Conservation (phyloP, 2,888 invertebrate genomes). For the Nomada fabriciana region DNA sequence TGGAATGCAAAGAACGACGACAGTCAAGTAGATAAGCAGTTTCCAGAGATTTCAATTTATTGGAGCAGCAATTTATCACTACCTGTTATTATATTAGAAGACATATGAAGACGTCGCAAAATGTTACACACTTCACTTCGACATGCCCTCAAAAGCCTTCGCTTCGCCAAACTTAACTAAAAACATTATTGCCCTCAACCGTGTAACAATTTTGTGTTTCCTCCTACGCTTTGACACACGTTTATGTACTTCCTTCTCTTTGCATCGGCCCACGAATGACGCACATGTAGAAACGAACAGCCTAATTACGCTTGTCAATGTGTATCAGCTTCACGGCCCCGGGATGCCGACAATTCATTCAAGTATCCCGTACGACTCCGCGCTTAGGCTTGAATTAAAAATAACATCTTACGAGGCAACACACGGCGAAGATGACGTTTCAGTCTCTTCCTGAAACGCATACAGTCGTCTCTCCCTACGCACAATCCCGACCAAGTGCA, state of each 20-base stretch:
- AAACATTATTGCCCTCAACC: not conserved
- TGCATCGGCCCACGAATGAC: not conserved
- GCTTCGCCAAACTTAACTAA: too few relatives aligned
- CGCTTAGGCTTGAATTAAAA: slow-evolving; percentile 33
- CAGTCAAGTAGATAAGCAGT: too few relatives aligned
- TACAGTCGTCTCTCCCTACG: slow-evolving; percentile 29
- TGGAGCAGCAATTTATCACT: too few relatives aligned
- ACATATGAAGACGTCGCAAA: too few relatives aligned
- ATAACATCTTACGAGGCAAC: slow-evolving; percentile 23
- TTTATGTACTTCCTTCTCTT: slow-evolving; percentile 12
- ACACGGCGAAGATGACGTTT: slow-evolving; percentile 31
- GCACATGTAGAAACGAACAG: not conserved
- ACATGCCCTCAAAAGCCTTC: too few relatives aligned
- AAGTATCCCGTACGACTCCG: not conserved
- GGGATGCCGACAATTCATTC: slow-evolving; percentile 31
- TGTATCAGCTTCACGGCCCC: not conserved
- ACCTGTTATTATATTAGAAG: too few relatives aligned
- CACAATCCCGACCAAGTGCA: slow-evolving; percentile 31
- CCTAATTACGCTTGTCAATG: slow-evolving; percentile 19
- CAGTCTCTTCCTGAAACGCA: slow-evolving; percentile 42
- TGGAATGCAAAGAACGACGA: too few relatives aligned
- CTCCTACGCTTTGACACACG: not conserved
- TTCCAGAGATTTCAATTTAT: too few relatives aligned
- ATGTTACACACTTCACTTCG: too few relatives aligned
- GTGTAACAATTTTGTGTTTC: not conserved